phyloP scores from a whole-genome alignment of 2,797 vertebrate species.

The Sebastes elongatus region DNA sequence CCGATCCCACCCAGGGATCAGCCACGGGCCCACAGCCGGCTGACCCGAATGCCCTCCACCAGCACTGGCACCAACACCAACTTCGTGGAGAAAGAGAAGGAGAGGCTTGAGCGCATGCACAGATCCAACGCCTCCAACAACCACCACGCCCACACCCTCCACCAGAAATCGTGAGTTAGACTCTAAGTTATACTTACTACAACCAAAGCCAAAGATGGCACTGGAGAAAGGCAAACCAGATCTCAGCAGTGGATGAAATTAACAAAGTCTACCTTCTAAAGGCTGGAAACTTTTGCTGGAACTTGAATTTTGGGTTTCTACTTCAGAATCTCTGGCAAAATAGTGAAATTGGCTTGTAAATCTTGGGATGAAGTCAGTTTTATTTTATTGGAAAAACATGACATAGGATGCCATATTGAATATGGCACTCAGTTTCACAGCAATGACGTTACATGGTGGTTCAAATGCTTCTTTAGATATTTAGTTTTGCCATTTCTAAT shows the following conservation, averaged over 20 bases:
- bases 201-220: conserved; percentile 22
- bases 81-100: conserved; percentile 84
- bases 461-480: neutral
- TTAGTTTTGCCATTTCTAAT: neutral
- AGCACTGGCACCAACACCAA: conserved; percentile 85
- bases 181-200: conserved; percentile 10
- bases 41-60: conserved; percentile 85
- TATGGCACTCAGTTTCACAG: neutral
- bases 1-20: conserved; percentile 76
- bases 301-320: neutral
- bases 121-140: conserved; percentile 76
- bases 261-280: neutral
- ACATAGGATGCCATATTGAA: conserved; percentile 16
- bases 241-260: neutral
- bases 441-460: no score
- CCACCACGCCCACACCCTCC: conserved; percentile 77
- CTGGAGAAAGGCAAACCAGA: conserved; percentile 7
- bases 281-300: neutral
- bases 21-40: conserved; percentile 80
- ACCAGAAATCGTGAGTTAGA: conserved; percentile 76
- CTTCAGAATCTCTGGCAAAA: neutral
- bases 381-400: neutral
- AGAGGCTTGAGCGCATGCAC: conserved; percentile 81
- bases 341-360: neutral
- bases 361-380: neutral